A percentile compares a stretch with the other conserved stretches of the same genome.
These are phyloP conservation scores for Sebastes umbrosus DNA, from an alignment of 2,797 vertebrate genomes.

Conservation along the genomic window DNA sequence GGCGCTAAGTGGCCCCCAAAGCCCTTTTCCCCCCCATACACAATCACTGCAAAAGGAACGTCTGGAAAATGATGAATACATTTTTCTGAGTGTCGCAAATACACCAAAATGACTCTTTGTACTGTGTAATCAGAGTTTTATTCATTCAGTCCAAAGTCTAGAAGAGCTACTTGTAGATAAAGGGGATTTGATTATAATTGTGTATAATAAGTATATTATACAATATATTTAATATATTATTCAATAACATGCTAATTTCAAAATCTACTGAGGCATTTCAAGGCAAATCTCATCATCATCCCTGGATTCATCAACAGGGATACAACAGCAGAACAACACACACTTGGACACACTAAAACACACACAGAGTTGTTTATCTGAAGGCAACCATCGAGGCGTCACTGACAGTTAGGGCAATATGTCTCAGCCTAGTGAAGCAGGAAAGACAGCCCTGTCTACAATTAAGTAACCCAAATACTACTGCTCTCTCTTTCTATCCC, in stretches of 20 bases:
- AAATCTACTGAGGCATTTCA: slow-evolving; percentile 34
- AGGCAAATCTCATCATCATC: slow-evolving; percentile 28
- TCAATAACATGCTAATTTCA: slow-evolving; percentile 28
- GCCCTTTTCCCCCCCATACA: background rate
- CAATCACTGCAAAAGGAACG: background rate
- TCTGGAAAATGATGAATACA: background rate
- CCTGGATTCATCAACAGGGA: slow-evolving; percentile 27
- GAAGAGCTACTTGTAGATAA: background rate
- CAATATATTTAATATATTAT: slow-evolving; percentile 9
- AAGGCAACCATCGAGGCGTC: slow-evolving; percentile 66
- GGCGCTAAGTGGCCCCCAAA: background rate
- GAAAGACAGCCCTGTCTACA: slow-evolving; percentile 72
- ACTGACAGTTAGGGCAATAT: slow-evolving; percentile 76
- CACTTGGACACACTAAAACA: slow-evolving; percentile 33
- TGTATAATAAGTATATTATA: slow-evolving; percentile 4
- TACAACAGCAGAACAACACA: slow-evolving; percentile 30
- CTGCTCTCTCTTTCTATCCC: slow-evolving; percentile 1
- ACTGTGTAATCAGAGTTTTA: background rate
- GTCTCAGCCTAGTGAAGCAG: slow-evolving; percentile 78
- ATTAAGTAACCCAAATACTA: slow-evolving; percentile 75
- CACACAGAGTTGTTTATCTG: slow-evolving; percentile 62
- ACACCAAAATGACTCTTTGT: background rate
- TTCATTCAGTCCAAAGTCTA: background rate
- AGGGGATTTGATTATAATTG: background rate
- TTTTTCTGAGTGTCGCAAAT: background rate